Evolutionary conservation across 2,888 invertebrate species (phyloP).

Genomic region (Lamellibrachia satsuma): DNA sequence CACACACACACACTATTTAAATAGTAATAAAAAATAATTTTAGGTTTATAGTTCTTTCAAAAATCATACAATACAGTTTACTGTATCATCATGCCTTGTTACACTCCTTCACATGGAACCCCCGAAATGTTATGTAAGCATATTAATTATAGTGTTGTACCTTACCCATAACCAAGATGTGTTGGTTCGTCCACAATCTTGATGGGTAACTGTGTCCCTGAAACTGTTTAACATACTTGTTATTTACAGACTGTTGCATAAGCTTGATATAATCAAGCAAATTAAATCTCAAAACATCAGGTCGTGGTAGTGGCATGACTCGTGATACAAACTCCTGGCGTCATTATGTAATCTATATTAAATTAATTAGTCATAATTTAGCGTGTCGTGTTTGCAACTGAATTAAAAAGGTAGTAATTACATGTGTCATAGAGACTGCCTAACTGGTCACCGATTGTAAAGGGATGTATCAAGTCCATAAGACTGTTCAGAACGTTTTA

Average conservation of each 20-base stretch:
- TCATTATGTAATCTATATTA: too few species aligned
- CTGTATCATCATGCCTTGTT: background rate
- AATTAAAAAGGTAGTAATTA: too few species aligned
- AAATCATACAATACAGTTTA: background rate
- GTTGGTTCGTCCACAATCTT: constrained; percentile 62
- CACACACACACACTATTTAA: background rate
- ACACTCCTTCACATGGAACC: too few species aligned
- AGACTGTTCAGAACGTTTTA: too few species aligned
- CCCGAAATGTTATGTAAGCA: background rate
- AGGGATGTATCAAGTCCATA: too few species aligned
- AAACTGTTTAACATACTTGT: background rate
- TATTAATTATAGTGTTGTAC: background rate
- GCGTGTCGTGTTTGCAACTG: too few species aligned
- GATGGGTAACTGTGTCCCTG: constrained; percentile 43
- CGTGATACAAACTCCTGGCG: background rate
- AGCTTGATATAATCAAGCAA: too few species aligned
- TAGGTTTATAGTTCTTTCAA: background rate
- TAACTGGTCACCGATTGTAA: too few species aligned
- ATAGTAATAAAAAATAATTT: too few species aligned
- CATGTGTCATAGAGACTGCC: too few species aligned
- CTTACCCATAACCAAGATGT: constrained; percentile 51
- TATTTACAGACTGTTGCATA: background rate
- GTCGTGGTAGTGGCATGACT: background rate
- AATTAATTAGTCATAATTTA: too few species aligned
- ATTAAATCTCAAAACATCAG: background rate